These are phyloP conservation scores for Lordiphosa andalusiaca DNA, from an alignment of 2,888 invertebrate genomes.

Conservation along the genomic window DNA sequence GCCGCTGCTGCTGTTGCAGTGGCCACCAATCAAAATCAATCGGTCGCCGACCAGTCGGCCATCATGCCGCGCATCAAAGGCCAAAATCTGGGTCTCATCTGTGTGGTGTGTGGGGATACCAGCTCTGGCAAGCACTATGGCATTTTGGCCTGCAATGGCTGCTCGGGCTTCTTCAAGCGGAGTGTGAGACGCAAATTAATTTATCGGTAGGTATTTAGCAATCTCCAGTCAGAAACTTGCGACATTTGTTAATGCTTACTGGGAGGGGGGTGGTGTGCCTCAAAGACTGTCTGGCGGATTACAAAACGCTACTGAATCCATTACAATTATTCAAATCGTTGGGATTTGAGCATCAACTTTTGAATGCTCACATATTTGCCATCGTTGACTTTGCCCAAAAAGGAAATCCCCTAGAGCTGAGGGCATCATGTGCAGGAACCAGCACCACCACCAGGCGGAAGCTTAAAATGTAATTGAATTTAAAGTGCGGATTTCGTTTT, in stretches of 20 bases:
- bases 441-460: not conserved
- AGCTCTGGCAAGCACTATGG: conserved; percentile 99
- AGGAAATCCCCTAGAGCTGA: conserved; percentile 10
- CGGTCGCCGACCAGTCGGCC: conserved; percentile 27
- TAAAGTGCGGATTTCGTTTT: conserved; percentile 62
- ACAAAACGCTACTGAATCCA: conserved; percentile 65
- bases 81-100: conserved; percentile 89
- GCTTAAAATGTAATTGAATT: conserved; percentile 72
- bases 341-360: conserved; percentile 74
- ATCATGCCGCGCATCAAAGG: conserved; percentile 79
- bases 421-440: conserved; percentile 55
- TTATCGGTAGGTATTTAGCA: conserved; percentile 87
- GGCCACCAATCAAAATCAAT: conserved; percentile 58
- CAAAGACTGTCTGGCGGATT: conserved; percentile 62
- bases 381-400: conserved; percentile 43
- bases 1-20: conserved; percentile 56
- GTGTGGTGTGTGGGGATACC: conserved; percentile 98
- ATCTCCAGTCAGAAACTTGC: conserved; percentile 32
- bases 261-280: conserved; percentile 49
- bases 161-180: conserved; percentile 99
- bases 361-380: conserved; percentile 66
- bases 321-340: conserved; percentile 75
- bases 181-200: conserved; percentile 97
- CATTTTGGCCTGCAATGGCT: conserved; percentile 98
- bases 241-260: conserved; percentile 32